These are phyloP conservation scores for Tipula vernalis DNA, from an alignment of 2,888 invertebrate genomes.

Conservation along the genomic window DNA sequence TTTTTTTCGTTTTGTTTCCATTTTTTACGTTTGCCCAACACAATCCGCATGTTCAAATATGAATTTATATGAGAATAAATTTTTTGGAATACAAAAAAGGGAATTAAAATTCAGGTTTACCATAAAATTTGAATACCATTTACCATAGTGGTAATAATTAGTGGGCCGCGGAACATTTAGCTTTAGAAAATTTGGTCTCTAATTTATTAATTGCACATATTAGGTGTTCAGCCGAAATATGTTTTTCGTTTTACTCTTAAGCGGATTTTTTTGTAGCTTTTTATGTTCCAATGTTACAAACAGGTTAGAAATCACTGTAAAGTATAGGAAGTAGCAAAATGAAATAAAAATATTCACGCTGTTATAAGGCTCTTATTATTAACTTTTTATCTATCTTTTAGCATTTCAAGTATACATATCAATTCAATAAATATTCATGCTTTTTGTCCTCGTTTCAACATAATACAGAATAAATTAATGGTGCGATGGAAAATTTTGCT, in stretches of 20 bases:
- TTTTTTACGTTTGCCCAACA: not conserved
- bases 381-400: not conserved
- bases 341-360: not conserved
- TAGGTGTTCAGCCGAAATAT: not conserved
- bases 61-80: constrained; percentile 4
- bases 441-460: not conserved
- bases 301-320: not conserved
- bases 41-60: not conserved
- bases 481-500: not conserved
- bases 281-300: not conserved
- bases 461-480: not conserved
- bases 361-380: not conserved
- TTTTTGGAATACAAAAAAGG: not conserved
- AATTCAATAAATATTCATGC: not conserved
- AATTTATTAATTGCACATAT: not conserved
- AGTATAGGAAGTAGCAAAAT: not conserved
- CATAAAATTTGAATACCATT: not conserved
- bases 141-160: not conserved
- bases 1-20: not conserved
- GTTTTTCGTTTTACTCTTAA: not conserved
- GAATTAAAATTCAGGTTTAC: not conserved
- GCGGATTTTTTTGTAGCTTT: too few relatives aligned
- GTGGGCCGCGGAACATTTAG: not conserved
- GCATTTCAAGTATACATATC: not conserved
- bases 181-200: not conserved